These are phyloP conservation scores for Eupithecia subfuscata DNA, from an alignment of 2,888 invertebrate genomes.

Conservation along the genomic window DNA sequence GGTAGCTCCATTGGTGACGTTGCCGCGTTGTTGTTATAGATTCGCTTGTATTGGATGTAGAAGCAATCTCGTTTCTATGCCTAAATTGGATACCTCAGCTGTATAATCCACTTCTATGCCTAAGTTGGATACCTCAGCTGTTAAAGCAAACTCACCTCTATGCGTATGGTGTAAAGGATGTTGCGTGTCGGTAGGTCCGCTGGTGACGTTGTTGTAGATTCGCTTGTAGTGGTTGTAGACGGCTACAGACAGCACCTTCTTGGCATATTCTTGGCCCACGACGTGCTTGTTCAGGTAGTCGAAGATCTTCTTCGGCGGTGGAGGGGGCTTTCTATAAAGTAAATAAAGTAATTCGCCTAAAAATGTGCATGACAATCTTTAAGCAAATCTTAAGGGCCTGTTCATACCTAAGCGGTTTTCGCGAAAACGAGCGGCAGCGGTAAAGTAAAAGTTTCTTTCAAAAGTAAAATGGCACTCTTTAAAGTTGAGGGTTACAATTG, in stretches of 20 bases:
- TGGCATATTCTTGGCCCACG: conserved; percentile 98
- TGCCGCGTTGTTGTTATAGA: no score
- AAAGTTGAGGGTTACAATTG: no score
- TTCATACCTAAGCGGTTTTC: no score
- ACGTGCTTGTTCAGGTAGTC: conserved; percentile 98
- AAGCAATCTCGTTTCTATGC: conserved; percentile 59
- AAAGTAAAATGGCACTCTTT: no score
- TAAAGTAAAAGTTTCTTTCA: no score
- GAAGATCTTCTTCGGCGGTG: conserved; percentile 98
- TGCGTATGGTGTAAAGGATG: conserved; percentile 89
- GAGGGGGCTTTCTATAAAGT: conserved; percentile 91
- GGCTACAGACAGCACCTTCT: conserved; percentile 98
- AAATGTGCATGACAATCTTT: no score
- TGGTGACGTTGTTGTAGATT: conserved; percentile 94
- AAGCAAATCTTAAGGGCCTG: no score
- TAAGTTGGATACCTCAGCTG: neutral
- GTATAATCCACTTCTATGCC: conserved; percentile 74
- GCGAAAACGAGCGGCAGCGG: no score
- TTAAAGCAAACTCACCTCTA: conserved; percentile 60
- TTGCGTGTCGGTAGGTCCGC: conserved; percentile 79
- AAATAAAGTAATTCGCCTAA: no score
- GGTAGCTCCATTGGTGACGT: conserved; percentile 83
- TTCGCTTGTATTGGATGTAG: conserved; percentile 99
- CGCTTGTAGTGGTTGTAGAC: conserved; percentile 99
- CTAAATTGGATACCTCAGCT: no score